Evolutionary conservation across 2,113 vertebrate species (phyloP).

Genomic region (Tupaia chinensis): DNA sequence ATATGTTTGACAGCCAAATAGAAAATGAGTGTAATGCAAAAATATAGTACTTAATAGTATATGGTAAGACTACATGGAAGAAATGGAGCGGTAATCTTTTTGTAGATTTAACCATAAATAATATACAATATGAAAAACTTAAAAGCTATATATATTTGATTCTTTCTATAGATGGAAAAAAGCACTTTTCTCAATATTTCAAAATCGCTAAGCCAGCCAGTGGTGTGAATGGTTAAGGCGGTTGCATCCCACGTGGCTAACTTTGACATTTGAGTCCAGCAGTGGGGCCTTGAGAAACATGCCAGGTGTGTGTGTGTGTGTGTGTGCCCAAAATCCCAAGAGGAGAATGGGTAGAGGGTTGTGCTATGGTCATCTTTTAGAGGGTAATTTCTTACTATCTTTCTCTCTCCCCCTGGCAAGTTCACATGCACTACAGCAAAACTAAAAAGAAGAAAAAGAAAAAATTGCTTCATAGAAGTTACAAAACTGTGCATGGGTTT

Average conservation of each 20-base stretch:
- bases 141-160: background rate
- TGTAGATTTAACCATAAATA: conserved; percentile 3
- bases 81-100: background rate
- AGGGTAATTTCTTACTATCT: too few relatives aligned
- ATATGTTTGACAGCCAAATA: background rate
- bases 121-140: background rate
- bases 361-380: too few relatives aligned
- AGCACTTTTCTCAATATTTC: background rate
- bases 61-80: background rate
- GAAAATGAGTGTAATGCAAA: background rate
- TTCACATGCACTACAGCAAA: too few relatives aligned
- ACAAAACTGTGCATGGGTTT: background rate
- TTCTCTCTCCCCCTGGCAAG: too few relatives aligned
- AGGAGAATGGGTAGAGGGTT: too few relatives aligned
- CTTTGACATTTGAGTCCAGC: too few relatives aligned
- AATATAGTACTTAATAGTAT: background rate
- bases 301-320: too few relatives aligned
- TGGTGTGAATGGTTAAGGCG: too few relatives aligned
- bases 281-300: too few relatives aligned
- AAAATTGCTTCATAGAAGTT: background rate
- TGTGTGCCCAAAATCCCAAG: too few relatives aligned
- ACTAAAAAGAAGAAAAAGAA: too few relatives aligned
- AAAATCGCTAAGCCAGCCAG: background rate
- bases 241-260: too few relatives aligned
- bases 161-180: conserved; percentile 12